Conservation (phyloP, 1,140 invertebrate genomes). For the Atta texana region DNA sequence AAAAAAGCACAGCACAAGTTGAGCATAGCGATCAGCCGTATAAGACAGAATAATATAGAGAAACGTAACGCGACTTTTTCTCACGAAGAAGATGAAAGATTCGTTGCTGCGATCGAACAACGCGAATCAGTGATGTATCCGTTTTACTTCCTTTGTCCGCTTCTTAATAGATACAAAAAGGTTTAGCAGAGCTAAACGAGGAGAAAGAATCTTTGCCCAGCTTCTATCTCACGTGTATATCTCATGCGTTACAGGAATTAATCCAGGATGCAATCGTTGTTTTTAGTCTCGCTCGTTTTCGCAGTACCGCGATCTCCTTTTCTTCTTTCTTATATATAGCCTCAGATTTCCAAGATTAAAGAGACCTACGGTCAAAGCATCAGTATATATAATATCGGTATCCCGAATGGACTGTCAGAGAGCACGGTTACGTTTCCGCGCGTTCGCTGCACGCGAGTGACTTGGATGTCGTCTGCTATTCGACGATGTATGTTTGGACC, state of each 20-base stretch:
- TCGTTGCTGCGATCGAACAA: slow-evolving; percentile 66
- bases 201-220: slow-evolving; percentile 1
- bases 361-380: too few relatives aligned
- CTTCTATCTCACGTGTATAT: not conserved
- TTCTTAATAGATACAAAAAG: slow-evolving; percentile 55
- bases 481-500: slow-evolving; percentile 67
- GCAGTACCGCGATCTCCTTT: too few relatives aligned
- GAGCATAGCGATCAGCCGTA: slow-evolving; percentile 77
- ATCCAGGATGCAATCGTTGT: slow-evolving; percentile 53
- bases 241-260: slow-evolving; percentile 16
- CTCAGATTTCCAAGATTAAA: too few relatives aligned
- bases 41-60: slow-evolving; percentile 53
- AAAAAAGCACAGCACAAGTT: slow-evolving; percentile 82
- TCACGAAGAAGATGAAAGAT: slow-evolving; percentile 33
- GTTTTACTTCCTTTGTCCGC: not conserved
- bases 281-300: slow-evolving; percentile 14
- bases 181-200: slow-evolving; percentile 8
- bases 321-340: too few relatives aligned
- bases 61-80: slow-evolving; percentile 39
- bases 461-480: slow-evolving; percentile 39
- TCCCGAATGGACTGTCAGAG: not conserved
- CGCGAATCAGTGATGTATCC: not conserved
- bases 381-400: not conserved
- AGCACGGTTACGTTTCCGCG: not conserved
- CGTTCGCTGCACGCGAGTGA: not conserved